Conservation (phyloP, 2,113 vertebrate genomes). For the Esox niger region DNA sequence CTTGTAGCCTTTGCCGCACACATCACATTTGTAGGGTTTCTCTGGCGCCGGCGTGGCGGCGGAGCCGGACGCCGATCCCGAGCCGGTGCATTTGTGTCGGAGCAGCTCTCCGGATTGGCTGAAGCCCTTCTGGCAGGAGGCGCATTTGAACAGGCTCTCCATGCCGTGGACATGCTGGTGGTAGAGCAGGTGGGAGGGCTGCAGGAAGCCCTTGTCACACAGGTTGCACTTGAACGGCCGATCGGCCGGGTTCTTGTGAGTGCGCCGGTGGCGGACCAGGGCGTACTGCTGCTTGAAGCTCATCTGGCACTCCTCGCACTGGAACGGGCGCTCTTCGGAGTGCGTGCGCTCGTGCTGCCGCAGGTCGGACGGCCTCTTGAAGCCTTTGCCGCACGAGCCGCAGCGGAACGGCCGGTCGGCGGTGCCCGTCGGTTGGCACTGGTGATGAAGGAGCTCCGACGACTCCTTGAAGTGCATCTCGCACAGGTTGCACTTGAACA, state of each 20-base stretch:
- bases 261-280: constrained; percentile 90
- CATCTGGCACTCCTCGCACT: constrained; percentile 97
- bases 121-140: constrained; percentile 94
- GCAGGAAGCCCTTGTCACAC: constrained; percentile 92
- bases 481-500: constrained; percentile 94
- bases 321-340: constrained; percentile 92
- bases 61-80: constrained; percentile 52
- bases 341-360: constrained; percentile 94
- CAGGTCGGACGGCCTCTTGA: constrained; percentile 91
- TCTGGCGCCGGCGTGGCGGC: constrained; percentile 58
- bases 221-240: constrained; percentile 87
- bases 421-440: constrained; percentile 80
- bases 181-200: constrained; percentile 91
- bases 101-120: constrained; percentile 91
- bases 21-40: constrained; percentile 90
- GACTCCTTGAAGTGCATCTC: constrained; percentile 97
- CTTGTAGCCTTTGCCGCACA: constrained; percentile 95
- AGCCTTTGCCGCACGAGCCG: constrained; percentile 87
- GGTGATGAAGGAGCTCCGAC: constrained; percentile 91
- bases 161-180: constrained; percentile 94
- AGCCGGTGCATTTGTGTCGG: constrained; percentile 88
- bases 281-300: constrained; percentile 97
- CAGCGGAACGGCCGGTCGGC: constrained; percentile 92
- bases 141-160: constrained; percentile 93
- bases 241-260: constrained; percentile 82